phyloP scores from a whole-genome alignment of 2,797 vertebrate species.

The Rhinatrema bivittatum region DNA sequence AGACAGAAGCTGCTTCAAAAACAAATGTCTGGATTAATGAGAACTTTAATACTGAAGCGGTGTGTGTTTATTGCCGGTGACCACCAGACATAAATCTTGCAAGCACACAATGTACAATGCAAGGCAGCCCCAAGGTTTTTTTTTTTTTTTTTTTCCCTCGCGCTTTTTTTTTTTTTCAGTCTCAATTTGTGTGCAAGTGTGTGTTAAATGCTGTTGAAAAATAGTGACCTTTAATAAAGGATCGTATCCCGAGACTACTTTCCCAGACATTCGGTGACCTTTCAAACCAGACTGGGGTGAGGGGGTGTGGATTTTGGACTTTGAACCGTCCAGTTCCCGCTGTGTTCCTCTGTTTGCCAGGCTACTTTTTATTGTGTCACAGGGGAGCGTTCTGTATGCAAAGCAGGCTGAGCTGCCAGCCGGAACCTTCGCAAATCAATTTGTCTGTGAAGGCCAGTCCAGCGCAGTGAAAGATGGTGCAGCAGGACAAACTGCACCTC shows the following conservation, averaged over 20 bases:
- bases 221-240: conserved; percentile 94
- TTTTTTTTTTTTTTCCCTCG: background rate
- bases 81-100: conserved; percentile 65
- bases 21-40: conserved; percentile 35
- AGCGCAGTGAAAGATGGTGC: conserved; percentile 69
- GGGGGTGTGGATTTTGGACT: conserved; percentile 72
- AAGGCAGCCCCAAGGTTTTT: conserved; percentile 32
- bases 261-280: conserved; percentile 94
- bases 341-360: conserved; percentile 75
- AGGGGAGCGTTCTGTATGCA: conserved; percentile 77
- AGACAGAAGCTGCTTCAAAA: conserved; percentile 37
- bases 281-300: conserved; percentile 89
- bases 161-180: conserved; percentile 17
- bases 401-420: conserved; percentile 79
- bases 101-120: conserved; percentile 56
- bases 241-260: conserved; percentile 84
- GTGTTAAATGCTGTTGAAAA: conserved; percentile 81
- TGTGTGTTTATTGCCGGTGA: conserved; percentile 64
- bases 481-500: conserved; percentile 65
- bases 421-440: conserved; percentile 97
- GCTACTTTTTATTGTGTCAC: conserved; percentile 78
- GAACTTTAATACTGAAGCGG: conserved; percentile 51
- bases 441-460: conserved; percentile 87
- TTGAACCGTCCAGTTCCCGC: conserved; percentile 76
- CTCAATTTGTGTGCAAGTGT: conserved; percentile 62